Evolutionary conservation across 1,140 invertebrate genomes (phyloP).

Genomic region (Copidosoma floridanum): DNA sequence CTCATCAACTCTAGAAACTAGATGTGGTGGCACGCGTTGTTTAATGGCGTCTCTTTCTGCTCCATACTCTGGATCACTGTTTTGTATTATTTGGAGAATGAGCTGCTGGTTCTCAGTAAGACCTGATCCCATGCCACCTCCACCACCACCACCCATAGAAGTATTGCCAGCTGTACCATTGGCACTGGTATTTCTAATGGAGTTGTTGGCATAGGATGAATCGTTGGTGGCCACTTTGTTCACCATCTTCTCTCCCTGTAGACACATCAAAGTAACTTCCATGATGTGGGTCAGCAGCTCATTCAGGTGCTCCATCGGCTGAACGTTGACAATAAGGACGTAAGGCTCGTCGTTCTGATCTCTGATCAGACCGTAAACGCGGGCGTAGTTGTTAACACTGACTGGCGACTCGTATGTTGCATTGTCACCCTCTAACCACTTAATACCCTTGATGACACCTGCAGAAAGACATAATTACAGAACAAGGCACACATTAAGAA

Average conservation of each 20-base stretch:
- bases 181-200: background rate
- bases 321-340: conserved; percentile 40
- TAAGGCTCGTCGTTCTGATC: conserved; percentile 37
- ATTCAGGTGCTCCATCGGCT: conserved; percentile 34
- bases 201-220: background rate
- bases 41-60: conserved; percentile 43
- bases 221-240: conserved; percentile 21
- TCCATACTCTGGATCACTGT: conserved; percentile 41
- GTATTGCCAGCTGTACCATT: too few relatives aligned
- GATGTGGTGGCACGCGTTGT: conserved; percentile 28
- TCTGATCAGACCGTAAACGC: conserved; percentile 39
- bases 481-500: background rate
- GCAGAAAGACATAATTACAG: background rate
- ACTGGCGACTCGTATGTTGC: conserved; percentile 20
- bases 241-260: conserved; percentile 31
- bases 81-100: conserved; percentile 45
- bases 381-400: conserved; percentile 36
- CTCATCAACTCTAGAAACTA: conserved; percentile 37
- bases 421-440: conserved; percentile 48
- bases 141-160: background rate
- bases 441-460: conserved; percentile 42
- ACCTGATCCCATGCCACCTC: conserved; percentile 16
- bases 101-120: conserved; percentile 37
- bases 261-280: conserved; percentile 35
- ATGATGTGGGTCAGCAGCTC: conserved; percentile 43